Conservation (phyloP, 35 echinoderm and acorn worm genomes). For the Nesometra sesokonis region DNA sequence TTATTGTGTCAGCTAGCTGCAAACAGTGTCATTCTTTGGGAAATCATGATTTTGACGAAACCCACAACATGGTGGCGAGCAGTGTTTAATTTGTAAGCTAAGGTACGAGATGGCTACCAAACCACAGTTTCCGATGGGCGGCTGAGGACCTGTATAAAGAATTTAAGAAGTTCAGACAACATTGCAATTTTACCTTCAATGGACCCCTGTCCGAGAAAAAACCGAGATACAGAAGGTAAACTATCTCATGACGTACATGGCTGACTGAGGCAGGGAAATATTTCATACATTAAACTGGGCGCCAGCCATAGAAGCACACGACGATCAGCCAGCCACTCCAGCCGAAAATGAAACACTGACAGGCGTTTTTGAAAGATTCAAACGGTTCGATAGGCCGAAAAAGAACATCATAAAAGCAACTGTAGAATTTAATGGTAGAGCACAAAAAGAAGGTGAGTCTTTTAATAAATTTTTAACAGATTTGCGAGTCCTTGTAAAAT, state of each 20-base stretch:
- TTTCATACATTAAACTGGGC: conserved; percentile 22
- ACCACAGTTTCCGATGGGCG: neutral
- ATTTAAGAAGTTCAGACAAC: conserved; percentile 14
- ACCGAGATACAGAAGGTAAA: conserved; percentile 30
- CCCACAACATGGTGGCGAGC: neutral
- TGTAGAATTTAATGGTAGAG: neutral
- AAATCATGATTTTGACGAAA: too few relatives aligned
- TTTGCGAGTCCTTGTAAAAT: neutral
- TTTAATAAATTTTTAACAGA: neutral
- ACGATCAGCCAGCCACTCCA: neutral
- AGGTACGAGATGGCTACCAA: neutral
- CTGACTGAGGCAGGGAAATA: conserved; percentile 41
- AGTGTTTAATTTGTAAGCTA: neutral
- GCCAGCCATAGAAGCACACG: neutral
- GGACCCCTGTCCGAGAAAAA: conserved; percentile 13
- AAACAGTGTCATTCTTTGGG: too few relatives aligned
- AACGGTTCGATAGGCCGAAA: neutral
- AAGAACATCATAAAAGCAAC: neutral
- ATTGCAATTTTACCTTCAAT: conserved; percentile 28
- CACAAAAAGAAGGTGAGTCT: neutral
- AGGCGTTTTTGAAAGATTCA: neutral
- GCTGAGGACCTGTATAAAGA: conserved; percentile 20
- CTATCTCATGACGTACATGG: conserved; percentile 30
- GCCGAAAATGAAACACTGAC: neutral
- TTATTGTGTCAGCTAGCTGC: too few relatives aligned